Conservation (phyloP, 2,113 vertebrate species). For the Camelus bactrianus region DNA sequence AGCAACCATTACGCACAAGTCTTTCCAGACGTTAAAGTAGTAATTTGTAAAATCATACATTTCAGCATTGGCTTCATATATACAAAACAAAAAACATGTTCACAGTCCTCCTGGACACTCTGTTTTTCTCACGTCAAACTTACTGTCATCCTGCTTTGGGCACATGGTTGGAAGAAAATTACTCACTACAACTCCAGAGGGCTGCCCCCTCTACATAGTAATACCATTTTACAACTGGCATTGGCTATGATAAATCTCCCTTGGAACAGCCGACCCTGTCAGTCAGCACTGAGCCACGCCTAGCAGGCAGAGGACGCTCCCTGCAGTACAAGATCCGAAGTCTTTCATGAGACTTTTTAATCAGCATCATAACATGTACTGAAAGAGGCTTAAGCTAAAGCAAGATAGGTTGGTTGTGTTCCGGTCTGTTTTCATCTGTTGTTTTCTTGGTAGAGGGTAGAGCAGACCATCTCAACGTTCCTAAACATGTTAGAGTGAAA, state of each 20-base stretch:
- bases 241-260: background rate
- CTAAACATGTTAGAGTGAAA: background rate
- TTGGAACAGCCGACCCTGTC: background rate
- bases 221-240: background rate
- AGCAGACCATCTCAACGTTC: background rate
- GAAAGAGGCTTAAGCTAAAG: background rate
- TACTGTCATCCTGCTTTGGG: conserved; percentile 22
- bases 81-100: conserved; percentile 60
- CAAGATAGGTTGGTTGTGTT: background rate
- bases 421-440: background rate
- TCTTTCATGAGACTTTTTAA: background rate
- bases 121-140: conserved; percentile 50
- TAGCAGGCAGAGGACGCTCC: background rate
- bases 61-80: background rate
- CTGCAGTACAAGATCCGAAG: background rate
- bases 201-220: conserved; percentile 34
- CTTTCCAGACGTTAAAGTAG: conserved; percentile 61
- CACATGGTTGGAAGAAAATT: conserved; percentile 50
- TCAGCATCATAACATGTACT: background rate
- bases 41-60: conserved; percentile 49
- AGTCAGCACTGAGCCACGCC: background rate
- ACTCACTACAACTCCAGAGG: background rate
- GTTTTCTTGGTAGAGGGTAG: background rate
- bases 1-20: conserved; percentile 31
- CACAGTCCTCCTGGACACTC: conserved; percentile 36